phyloP scores from a whole-genome alignment of 2,888 invertebrate species.

The Pristionchus maxplancki region DNA sequence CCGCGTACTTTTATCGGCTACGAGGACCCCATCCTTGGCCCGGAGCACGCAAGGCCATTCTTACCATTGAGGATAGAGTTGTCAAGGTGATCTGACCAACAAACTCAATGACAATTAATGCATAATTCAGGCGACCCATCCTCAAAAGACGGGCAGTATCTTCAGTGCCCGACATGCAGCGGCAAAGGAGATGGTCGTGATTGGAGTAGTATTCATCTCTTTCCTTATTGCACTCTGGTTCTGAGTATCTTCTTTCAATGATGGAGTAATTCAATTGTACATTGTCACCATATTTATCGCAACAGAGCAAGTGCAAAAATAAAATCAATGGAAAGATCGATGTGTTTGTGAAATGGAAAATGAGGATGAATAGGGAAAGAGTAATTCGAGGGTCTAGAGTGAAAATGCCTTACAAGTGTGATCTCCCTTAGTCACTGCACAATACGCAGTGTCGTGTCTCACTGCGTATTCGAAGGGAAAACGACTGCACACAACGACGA shows the following conservation, averaged over 20 bases:
- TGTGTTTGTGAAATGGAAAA: not conserved
- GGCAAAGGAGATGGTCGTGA: not conserved
- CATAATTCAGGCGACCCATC: not conserved
- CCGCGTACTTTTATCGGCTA: constrained; percentile 66
- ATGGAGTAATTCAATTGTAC: not conserved
- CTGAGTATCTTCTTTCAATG: not conserved
- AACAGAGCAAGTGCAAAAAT: not conserved
- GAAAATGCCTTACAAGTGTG: constrained; percentile 50
- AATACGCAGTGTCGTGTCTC: constrained; percentile 45
- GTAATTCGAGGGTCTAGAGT: not conserved
- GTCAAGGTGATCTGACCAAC: not conserved
- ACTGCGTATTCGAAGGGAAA: constrained; percentile 47
- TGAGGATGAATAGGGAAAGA: not conserved
- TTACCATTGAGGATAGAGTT: constrained; percentile 62
- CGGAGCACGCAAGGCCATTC: constrained; percentile 68
- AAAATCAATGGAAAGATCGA: not conserved
- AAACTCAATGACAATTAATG: too few relatives aligned
- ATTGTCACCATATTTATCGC: not conserved
- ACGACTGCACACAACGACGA: constrained; percentile 44
- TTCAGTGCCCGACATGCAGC: not conserved
- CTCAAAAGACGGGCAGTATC: not conserved
- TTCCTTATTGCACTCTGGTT: not conserved
- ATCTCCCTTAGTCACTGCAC: constrained; percentile 17
- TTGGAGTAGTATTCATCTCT: not conserved
- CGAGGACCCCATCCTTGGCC: constrained; percentile 67